Percentiles rank a stretch among this genome's conserved stretches.
phyloP scores from a whole-genome alignment of 53 echinoderm and acorn worm genomes.

The Echinometra lucunter region DNA sequence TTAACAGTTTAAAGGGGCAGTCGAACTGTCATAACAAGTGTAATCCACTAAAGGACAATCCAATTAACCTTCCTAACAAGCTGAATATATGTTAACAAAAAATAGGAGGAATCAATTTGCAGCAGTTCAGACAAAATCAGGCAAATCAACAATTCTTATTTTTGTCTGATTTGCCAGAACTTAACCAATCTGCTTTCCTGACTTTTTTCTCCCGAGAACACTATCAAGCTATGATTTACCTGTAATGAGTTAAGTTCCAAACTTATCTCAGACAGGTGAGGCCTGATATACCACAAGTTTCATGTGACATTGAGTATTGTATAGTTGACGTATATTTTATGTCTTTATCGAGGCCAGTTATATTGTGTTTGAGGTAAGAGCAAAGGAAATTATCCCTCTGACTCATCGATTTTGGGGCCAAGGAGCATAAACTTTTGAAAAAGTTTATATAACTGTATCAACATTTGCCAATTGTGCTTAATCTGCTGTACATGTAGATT shows the following conservation, averaged over 20 bases:
- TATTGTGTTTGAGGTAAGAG: slow-evolving; percentile 49
- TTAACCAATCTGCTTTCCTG: no score
- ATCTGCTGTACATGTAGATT: background rate
- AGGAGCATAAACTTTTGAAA: slow-evolving; percentile 38
- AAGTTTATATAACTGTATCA: slow-evolving; percentile 13
- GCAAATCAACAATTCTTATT: no score
- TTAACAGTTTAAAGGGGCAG: no score
- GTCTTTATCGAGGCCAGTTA: background rate
- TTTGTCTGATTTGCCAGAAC: no score
- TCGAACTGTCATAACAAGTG: no score
- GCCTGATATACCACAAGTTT: background rate
- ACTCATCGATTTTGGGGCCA: slow-evolving; percentile 33
- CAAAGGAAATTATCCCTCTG: slow-evolving; percentile 47
- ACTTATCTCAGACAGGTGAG: background rate
- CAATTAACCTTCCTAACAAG: no score
- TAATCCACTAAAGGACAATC: no score
- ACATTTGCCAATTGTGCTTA: background rate
- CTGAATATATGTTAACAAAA: no score
- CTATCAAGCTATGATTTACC: background rate
- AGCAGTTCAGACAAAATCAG: no score
- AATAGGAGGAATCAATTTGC: no score
- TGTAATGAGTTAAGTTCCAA: no score
- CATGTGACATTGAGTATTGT: slow-evolving; percentile 21
- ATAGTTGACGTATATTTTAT: background rate
- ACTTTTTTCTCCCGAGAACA: background rate